These are phyloP conservation scores for Tuberolachnus salignus DNA, from an alignment of 2,888 invertebrate species.

Conservation along the genomic window DNA sequence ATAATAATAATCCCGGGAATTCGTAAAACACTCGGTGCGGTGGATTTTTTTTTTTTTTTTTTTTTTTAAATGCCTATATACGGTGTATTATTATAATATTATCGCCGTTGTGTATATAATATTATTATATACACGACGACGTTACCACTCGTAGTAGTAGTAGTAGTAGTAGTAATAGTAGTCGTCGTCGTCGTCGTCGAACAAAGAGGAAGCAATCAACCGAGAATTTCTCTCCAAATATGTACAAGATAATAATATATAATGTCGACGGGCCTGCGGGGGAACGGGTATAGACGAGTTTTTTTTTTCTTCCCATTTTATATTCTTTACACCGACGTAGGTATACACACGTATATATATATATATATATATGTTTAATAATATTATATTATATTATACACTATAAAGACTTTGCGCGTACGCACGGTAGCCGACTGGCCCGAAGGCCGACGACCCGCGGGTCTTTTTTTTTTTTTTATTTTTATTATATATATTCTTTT, in stretches of 20 bases:
- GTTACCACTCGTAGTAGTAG: not conserved
- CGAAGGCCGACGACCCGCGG: conserved; percentile 53
- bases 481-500: too few relatives aligned
- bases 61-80: not conserved
- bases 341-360: conserved; percentile 13
- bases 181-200: conserved; percentile 16
- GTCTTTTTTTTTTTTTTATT: not conserved
- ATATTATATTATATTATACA: too few relatives aligned
- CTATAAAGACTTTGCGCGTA: conserved; percentile 35
- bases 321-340: conserved; percentile 22
- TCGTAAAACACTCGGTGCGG: too few relatives aligned
- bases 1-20: too few relatives aligned
- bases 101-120: too few relatives aligned
- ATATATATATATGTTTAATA: too few relatives aligned
- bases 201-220: conserved; percentile 49
- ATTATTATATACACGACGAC: too few relatives aligned
- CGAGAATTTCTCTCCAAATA: conserved; percentile 51
- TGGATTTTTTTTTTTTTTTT: too few relatives aligned
- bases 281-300: conserved; percentile 36
- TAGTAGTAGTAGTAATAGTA: too few relatives aligned
- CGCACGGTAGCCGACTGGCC: conserved; percentile 50
- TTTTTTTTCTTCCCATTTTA: conserved; percentile 12
- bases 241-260: conserved; percentile 24
- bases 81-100: too few relatives aligned
- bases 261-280: not conserved